Evolutionary conservation across 2,113 vertebrate genomes (phyloP).

Genomic region (Calidris pygmaea): DNA sequence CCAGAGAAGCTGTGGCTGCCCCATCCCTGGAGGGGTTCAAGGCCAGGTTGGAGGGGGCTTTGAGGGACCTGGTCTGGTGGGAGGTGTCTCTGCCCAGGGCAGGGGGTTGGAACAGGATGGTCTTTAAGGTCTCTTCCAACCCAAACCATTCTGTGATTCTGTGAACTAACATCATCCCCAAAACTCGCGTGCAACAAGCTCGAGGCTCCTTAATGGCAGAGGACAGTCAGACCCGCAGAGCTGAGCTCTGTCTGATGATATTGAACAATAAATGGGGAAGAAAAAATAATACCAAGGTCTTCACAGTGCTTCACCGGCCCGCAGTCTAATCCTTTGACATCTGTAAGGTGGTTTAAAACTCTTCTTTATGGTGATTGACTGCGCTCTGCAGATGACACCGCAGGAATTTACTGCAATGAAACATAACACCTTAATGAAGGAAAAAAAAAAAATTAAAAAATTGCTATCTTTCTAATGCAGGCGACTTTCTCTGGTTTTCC

Average conservation of each 20-base stretch:
- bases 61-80: too few relatives aligned
- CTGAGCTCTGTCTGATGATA: neutral
- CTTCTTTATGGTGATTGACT: conserved; percentile 45
- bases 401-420: neutral
- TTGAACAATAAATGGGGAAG: neutral
- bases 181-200: neutral
- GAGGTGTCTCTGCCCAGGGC: too few relatives aligned
- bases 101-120: too few relatives aligned
- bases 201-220: accelerated
- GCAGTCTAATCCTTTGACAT: neutral
- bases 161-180: neutral
- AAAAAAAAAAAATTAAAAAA: neutral
- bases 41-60: too few relatives aligned
- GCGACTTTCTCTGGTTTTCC: neutral
- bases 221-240: neutral
- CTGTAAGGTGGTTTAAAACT: conserved; percentile 1
- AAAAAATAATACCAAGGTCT: neutral
- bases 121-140: too few relatives aligned
- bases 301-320: neutral
- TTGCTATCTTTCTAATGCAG: conserved; percentile 15
- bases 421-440: neutral
- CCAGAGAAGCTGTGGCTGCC: too few relatives aligned
- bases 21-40: too few relatives aligned
- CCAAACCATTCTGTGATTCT: too few relatives aligned
- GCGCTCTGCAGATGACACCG: neutral